Percentiles rank a stretch among this genome's conserved stretches.
These are phyloP conservation scores for Protosalanx chinensis DNA, from an alignment of 2,797 vertebrate genomes.

Conservation along the genomic window DNA sequence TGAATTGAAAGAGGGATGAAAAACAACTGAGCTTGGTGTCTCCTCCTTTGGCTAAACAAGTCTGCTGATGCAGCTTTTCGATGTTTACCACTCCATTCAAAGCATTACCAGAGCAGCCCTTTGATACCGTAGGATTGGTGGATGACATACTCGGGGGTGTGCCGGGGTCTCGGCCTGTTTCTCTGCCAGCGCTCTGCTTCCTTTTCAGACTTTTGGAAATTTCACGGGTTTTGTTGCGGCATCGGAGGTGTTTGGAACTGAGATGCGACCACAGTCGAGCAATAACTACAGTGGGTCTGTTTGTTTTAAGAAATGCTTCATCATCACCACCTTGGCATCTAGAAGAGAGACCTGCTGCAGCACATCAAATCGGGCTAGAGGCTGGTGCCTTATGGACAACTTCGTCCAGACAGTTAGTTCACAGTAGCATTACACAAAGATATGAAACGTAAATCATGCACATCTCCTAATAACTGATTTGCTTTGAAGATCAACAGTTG, in stretches of 20 bases:
- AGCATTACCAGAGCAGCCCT: constrained; percentile 55
- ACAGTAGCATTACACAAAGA: constrained; percentile 3
- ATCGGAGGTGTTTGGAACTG: too few species aligned
- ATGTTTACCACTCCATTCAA: constrained; percentile 52
- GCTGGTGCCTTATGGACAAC: background rate
- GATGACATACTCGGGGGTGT: constrained; percentile 26
- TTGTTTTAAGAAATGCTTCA: background rate
- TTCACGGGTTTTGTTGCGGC: too few species aligned
- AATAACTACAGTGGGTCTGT: too few species aligned
- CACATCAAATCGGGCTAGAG: background rate
- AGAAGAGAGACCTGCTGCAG: background rate
- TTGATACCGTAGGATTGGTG: constrained; percentile 35
- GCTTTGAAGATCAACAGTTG: constrained; percentile 26
- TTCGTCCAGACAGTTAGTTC: constrained; percentile 7
- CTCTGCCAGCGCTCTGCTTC: too few species aligned
- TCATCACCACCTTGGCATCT: background rate
- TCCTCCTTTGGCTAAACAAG: constrained; percentile 51
- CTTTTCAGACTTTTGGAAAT: too few species aligned
- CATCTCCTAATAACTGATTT: background rate
- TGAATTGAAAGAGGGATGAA: constrained; percentile 7
- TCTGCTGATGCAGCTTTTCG: constrained; percentile 61
- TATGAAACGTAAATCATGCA: background rate
- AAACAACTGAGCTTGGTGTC: constrained; percentile 37
- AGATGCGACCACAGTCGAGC: too few species aligned
- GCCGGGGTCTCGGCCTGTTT: constrained; percentile 16